A percentile compares a stretch with the other conserved stretches of the same genome.
Evolutionary conservation across 1,140 invertebrate species (phyloP).

Genomic region (Delia radicum): DNA sequence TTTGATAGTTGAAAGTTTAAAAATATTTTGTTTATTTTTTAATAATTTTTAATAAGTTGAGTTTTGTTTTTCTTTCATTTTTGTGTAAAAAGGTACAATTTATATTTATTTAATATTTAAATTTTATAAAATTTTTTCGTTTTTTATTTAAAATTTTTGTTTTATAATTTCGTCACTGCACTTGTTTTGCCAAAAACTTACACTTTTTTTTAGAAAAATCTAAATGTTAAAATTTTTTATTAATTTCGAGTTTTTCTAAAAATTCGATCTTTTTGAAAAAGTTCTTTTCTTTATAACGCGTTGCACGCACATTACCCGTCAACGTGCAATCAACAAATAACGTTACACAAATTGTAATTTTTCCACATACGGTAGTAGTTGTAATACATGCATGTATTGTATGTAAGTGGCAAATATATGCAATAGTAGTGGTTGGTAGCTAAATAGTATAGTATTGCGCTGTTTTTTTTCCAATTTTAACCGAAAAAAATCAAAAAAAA

Average conservation of each 20-base stretch:
- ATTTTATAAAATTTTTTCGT: background rate
- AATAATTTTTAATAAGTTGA: no score
- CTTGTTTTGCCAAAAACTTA: background rate
- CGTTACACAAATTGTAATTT: background rate
- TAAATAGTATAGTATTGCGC: background rate
- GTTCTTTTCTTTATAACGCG: slow-evolving; percentile 7
- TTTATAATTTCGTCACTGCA: background rate
- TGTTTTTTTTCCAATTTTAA: background rate
- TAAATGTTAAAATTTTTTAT: background rate
- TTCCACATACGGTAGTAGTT: background rate
- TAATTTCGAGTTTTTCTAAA: background rate
- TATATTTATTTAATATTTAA: background rate
- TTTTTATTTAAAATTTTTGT: background rate
- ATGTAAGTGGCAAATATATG: background rate
- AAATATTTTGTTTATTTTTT: background rate
- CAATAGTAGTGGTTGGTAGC: background rate
- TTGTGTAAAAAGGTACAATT: background rate
- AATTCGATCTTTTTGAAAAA: background rate
- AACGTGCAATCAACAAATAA: slow-evolving; percentile 25
- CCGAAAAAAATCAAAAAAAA: background rate
- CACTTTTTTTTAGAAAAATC: no score
- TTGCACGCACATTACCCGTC: slow-evolving; percentile 21
- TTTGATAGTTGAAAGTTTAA: background rate
- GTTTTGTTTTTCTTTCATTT: no score
- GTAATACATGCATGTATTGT: background rate